Percentiles rank a stretch among this genome's conserved stretches.
phyloP scores from a whole-genome alignment of 2,797 vertebrate species.

The Myripristis murdjan region DNA sequence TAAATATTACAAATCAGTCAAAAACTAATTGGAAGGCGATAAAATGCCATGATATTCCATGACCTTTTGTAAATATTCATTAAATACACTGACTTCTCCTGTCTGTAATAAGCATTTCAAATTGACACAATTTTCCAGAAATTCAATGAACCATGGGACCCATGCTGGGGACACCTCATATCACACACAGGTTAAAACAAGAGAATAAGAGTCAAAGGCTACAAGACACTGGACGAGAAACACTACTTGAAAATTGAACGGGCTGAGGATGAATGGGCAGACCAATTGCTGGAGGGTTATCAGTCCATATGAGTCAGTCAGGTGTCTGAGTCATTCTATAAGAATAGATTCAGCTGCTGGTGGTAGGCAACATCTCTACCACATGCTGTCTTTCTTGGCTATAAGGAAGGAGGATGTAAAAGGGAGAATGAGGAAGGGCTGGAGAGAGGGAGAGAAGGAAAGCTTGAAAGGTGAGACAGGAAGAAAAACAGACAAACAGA shows the following conservation, averaged over 20 bases:
- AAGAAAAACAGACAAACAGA: conserved; percentile 36
- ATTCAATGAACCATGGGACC: no score
- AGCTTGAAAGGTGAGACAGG: conserved; percentile 20
- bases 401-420: conserved; percentile 12
- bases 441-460: not conserved
- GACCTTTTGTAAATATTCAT: no score
- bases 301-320: conserved; percentile 42
- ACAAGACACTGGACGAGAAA: not conserved
- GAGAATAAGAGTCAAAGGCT: conserved; percentile 8
- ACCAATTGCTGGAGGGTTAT: conserved; percentile 26
- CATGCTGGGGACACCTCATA: no score
- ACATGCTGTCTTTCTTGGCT: conserved; percentile 28
- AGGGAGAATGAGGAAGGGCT: not conserved
- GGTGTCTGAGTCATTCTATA: conserved; percentile 46
- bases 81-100: no score
- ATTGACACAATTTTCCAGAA: no score
- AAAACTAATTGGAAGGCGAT: no score
- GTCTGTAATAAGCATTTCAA: no score
- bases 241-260: not conserved
- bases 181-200: not conserved
- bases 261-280: conserved; percentile 18
- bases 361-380: conserved; percentile 34
- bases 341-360: conserved; percentile 41
- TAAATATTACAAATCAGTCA: no score
- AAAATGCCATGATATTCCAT: no score